phyloP scores from a whole-genome alignment of 2,113 vertebrate species.

The Tachysurus vachellii region DNA sequence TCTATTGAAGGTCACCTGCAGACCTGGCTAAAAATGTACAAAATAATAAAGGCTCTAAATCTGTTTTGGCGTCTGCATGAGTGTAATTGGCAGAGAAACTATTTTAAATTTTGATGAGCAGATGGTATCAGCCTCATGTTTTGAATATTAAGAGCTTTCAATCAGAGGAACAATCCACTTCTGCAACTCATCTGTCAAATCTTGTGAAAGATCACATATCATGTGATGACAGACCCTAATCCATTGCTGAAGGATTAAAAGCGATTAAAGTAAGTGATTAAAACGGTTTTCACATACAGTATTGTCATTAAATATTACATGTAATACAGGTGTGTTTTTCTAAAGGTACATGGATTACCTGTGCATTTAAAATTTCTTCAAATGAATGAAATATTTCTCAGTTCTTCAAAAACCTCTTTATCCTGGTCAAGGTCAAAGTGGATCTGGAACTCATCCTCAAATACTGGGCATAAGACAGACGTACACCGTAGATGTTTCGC shows the following conservation, averaged over 20 bases:
- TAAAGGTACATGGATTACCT: neutral
- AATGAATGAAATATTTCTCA: neutral
- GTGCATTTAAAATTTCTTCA: neutral
- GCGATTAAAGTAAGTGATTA: neutral
- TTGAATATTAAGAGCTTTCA: slow-evolving; percentile 57
- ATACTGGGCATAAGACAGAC: neutral
- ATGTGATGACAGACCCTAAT: neutral
- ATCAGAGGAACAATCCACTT: slow-evolving; percentile 49
- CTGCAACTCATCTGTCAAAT: slow-evolving; percentile 20
- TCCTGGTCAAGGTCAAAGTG: neutral
- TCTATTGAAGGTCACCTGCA: slow-evolving; percentile 13
- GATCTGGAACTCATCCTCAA: neutral
- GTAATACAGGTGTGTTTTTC: neutral
- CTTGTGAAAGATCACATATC: neutral
- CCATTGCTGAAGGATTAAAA: neutral
- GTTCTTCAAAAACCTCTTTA: too few species aligned
- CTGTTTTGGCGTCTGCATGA: slow-evolving; percentile 62
- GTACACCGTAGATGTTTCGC: neutral
- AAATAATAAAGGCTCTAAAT: slow-evolving; percentile 49
- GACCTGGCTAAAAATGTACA: slow-evolving; percentile 30
- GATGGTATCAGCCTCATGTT: slow-evolving; percentile 64
- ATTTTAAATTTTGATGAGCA: slow-evolving; percentile 70
- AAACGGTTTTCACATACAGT: neutral
- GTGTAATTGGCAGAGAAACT: slow-evolving; percentile 61
- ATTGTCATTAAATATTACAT: neutral